These are phyloP conservation scores for Macquaria ambigua DNA, from an alignment of 2,113 vertebrate genomes.

Conservation along the genomic window DNA sequence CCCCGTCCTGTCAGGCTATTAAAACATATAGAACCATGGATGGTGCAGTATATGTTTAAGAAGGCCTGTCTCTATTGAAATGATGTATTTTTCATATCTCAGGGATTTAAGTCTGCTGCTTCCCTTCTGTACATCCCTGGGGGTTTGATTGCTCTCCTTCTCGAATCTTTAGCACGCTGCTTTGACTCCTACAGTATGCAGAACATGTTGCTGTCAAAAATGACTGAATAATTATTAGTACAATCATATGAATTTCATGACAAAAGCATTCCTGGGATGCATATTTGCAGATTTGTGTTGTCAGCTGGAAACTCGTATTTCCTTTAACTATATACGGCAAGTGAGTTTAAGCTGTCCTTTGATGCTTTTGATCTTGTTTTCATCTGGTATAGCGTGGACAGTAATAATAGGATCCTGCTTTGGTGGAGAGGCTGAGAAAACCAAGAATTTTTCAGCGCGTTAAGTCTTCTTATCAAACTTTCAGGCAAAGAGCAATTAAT, in stretches of 20 bases:
- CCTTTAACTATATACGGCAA: neutral
- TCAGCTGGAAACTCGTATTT: constrained; percentile 20
- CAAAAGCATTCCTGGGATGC: constrained; percentile 2
- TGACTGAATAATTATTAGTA: neutral
- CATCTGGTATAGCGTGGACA: neutral
- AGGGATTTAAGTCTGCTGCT: constrained; percentile 17
- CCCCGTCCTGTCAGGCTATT: neutral
- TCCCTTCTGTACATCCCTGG: neutral
- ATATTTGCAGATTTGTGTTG: constrained; percentile 13
- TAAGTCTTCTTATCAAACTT: constrained; percentile 59
- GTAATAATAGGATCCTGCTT: constrained; percentile 18
- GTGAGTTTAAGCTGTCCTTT: constrained; percentile 20
- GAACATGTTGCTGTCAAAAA: neutral
- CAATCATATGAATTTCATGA: constrained; percentile 25
- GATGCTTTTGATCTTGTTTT: constrained; percentile 43
- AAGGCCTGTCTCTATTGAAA: constrained; percentile 1
- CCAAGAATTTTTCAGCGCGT: neutral
- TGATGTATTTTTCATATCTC: constrained; percentile 22
- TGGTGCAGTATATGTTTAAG: neutral
- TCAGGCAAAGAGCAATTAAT: constrained; percentile 60
- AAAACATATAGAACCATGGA: neutral
- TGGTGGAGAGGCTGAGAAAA: constrained; percentile 30
- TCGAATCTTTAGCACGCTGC: constrained; percentile 4
- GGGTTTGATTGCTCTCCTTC: constrained; percentile 2
- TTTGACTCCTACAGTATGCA: constrained; percentile 3